Evolutionary conservation across 2,888 invertebrate genomes (phyloP).

Genomic region (Atherix ibis): DNA sequence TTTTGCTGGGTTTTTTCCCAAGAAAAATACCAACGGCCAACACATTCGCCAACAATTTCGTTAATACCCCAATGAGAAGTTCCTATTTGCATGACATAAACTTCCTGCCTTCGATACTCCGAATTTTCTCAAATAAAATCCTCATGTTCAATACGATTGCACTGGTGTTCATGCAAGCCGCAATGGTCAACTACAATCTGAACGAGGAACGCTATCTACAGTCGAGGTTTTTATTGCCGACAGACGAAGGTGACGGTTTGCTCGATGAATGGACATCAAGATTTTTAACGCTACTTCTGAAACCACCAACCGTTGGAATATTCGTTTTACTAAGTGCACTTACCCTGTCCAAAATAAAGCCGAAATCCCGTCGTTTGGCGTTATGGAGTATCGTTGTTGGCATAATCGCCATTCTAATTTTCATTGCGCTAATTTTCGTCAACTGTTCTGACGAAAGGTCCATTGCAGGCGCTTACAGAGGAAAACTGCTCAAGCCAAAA

Average conservation of each 20-base stretch:
- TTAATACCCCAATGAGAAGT: conserved; percentile 17
- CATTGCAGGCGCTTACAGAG: conserved; percentile 34
- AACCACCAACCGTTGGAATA: conserved; percentile 38
- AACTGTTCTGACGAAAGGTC: conserved; percentile 34
- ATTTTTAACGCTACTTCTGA: conserved; percentile 36
- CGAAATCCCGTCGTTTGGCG: too few relatives aligned
- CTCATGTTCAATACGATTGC: conserved; percentile 37
- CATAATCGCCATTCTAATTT: conserved; percentile 32
- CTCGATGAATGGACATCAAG: conserved; percentile 39
- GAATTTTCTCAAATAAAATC: conserved; percentile 39
- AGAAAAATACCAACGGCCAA: conserved; percentile 38
- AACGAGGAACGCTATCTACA: conserved; percentile 42
- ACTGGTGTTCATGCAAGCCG: conserved; percentile 36
- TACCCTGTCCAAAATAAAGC: too few relatives aligned
- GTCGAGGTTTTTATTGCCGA: conserved; percentile 40
- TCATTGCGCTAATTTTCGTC: conserved; percentile 32
- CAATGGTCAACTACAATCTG: conserved; percentile 36
- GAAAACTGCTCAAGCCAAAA: conserved; percentile 31
- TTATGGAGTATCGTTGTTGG: too few relatives aligned
- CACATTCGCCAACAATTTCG: conserved; percentile 33
- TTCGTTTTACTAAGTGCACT: conserved; percentile 35
- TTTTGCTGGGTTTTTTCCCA: conserved; percentile 40
- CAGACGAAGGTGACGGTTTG: conserved; percentile 35
- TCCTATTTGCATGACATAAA: conserved; percentile 28
- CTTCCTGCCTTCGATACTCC: conserved; percentile 34